Conservation (phyloP, 2,113 vertebrate genomes). For the Bufo gargarizans region DNA sequence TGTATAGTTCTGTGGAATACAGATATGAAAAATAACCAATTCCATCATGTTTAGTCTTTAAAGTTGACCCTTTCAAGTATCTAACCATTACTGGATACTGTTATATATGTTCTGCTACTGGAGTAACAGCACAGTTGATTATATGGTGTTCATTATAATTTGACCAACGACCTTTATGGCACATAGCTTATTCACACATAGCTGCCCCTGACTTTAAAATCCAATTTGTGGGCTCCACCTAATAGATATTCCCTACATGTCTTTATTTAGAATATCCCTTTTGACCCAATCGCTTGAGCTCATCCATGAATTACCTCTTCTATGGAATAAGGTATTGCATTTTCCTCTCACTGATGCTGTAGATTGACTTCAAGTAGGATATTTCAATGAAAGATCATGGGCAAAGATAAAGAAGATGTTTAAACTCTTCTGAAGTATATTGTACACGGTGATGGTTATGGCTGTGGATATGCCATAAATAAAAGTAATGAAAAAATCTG, state of each 20-base stretch:
- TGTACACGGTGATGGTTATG: neutral
- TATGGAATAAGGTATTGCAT: neutral
- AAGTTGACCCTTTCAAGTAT: too few species aligned
- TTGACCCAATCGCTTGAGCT: neutral
- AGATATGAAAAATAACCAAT: too few species aligned
- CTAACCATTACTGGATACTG: too few species aligned
- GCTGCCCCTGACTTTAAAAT: neutral
- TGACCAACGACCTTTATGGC: too few species aligned
- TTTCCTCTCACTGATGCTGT: neutral
- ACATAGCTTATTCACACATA: too few species aligned
- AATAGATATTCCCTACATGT: neutral
- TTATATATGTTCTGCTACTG: too few species aligned
- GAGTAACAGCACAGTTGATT: too few species aligned
- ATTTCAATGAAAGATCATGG: neutral
- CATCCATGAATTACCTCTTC: neutral
- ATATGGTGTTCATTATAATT: too few species aligned
- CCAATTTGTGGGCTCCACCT: neutral
- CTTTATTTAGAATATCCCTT: neutral
- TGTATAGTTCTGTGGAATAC: too few species aligned
- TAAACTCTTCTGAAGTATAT: neutral
- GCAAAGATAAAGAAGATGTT: neutral
- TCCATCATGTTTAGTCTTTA: too few species aligned
- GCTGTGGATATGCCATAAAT: neutral
- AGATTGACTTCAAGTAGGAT: neutral
- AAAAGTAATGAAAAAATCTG: neutral